Evolutionary conservation across 2,113 vertebrate species (phyloP).

Genomic region (Apaloderma vittatum): DNA sequence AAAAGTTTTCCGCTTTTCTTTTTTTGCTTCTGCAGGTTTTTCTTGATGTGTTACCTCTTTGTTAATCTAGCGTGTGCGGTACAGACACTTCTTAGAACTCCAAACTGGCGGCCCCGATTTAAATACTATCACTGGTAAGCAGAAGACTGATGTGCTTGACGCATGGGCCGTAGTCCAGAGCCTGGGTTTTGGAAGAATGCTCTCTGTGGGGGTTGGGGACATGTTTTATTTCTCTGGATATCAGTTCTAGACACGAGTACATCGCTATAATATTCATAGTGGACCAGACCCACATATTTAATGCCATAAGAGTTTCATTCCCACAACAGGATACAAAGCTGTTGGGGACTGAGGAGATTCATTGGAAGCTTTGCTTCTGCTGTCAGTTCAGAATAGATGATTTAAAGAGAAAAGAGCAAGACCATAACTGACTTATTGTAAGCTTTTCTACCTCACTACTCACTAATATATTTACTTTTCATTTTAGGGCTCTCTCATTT

Average conservation of each 20-base stretch:
- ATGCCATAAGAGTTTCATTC: background rate
- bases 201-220: background rate
- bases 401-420: background rate
- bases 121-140: slow-evolving; percentile 98
- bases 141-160: accelerated
- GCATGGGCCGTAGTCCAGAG: accelerated
- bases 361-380: background rate
- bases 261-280: background rate
- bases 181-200: background rate
- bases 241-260: background rate
- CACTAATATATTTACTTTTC: background rate
- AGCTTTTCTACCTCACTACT: background rate
- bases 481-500: slow-evolving; percentile 92
- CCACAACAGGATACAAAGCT: background rate
- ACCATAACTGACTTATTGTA: background rate
- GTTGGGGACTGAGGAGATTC: background rate
- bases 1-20: background rate
- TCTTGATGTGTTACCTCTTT: slow-evolving; percentile 99
- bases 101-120: slow-evolving; percentile 97
- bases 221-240: background rate
- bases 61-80: slow-evolving; percentile 98
- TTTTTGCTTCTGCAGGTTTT: slow-evolving; percentile 86
- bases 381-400: background rate
- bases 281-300: background rate
- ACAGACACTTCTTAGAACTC: slow-evolving; percentile 94